Conservation (phyloP, 1,140 invertebrate genomes). For the Tetramorium simillimum region DNA sequence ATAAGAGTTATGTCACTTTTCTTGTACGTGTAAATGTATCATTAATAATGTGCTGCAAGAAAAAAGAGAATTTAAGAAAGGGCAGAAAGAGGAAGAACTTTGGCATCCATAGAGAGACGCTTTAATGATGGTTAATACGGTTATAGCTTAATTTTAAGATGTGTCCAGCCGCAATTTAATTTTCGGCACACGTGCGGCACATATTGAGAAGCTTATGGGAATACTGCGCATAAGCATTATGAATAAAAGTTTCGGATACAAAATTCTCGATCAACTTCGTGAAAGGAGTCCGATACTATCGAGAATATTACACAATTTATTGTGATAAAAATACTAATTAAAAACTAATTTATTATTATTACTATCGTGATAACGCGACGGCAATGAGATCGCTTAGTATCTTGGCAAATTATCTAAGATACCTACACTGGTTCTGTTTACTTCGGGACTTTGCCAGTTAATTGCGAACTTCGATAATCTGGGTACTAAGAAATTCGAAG, state of each 20-base stretch:
- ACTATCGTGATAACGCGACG: not conserved
- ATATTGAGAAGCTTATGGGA: constrained; percentile 3
- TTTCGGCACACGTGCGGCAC: not conserved
- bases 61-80: not conserved
- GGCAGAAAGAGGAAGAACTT: not conserved
- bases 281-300: not conserved
- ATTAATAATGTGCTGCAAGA: not conserved
- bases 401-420: constrained; percentile 36
- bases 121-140: not conserved
- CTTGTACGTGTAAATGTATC: not conserved
- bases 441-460: not conserved
- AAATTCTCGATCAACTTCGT: not conserved
- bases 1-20: constrained; percentile 16
- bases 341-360: constrained; percentile 41
- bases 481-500: constrained; percentile 9
- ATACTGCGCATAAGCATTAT: not conserved
- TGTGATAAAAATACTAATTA: constrained; percentile 25
- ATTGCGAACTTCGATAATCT: constrained; percentile 15
- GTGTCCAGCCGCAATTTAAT: constrained; percentile 27
- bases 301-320: constrained; percentile 11
- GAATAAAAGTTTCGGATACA: not conserved
- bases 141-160: not conserved
- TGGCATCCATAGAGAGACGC: not conserved
- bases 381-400: not conserved
- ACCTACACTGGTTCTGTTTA: not conserved